A percentile compares a stretch with the other conserved stretches of the same genome.
Evolutionary conservation across 2,888 invertebrate genomes (phyloP).

Genomic region (Lathronympha strigana): DNA sequence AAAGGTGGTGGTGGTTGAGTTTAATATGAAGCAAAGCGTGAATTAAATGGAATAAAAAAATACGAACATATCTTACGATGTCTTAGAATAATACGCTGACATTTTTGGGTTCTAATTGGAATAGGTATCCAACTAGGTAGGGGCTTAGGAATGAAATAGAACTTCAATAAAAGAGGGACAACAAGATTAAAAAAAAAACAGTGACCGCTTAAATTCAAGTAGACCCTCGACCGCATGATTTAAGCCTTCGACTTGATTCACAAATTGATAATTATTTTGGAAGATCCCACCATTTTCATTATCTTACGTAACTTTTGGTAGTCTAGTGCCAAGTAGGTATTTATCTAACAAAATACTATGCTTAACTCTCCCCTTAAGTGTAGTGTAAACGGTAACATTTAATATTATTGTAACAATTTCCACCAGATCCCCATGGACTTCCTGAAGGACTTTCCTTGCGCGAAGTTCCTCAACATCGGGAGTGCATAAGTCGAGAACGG

Average conservation of each 20-base stretch:
- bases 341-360: background rate
- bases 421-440: slow-evolving; percentile 45
- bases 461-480: slow-evolving; percentile 53
- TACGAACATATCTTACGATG: background rate
- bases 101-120: background rate
- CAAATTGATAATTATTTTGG: too few relatives aligned
- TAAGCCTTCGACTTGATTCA: too few relatives aligned
- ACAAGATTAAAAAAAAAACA: too few relatives aligned
- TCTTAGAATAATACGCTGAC: background rate
- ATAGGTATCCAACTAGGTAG: too few relatives aligned
- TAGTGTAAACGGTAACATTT: slow-evolving; percentile 8
- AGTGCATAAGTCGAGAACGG: slow-evolving; percentile 57
- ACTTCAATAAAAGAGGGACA: too few relatives aligned
- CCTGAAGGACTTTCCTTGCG: slow-evolving; percentile 46
- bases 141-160: too few relatives aligned
- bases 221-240: too few relatives aligned
- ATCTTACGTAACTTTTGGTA: background rate
- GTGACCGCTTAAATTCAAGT: too few relatives aligned
- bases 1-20: slow-evolving; percentile 14
- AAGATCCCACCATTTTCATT: too few relatives aligned
- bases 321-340: background rate
- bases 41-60: background rate
- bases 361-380: background rate
- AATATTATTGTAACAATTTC: slow-evolving; percentile 30
- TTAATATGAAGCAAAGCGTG: background rate